Conservation (phyloP, 2,888 invertebrate species). For the Antitype chi region DNA sequence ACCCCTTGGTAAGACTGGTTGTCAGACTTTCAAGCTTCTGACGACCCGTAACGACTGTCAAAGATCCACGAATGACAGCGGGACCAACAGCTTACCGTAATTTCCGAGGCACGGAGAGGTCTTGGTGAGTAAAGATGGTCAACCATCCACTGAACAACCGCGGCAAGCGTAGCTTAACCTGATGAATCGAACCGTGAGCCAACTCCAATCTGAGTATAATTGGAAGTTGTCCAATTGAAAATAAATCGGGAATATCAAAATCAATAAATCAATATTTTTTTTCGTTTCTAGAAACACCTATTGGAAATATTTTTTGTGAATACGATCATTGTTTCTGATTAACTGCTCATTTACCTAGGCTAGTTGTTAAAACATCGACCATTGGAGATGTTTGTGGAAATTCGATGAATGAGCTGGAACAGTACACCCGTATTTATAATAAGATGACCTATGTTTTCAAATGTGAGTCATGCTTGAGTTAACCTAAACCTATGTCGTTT, state of each 20-base stretch:
- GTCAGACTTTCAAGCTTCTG: too few species aligned
- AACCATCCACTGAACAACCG: too few species aligned
- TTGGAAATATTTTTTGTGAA: slow-evolving; percentile 31
- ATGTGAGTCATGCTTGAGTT: slow-evolving; percentile 14
- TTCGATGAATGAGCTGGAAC: slow-evolving; percentile 41
- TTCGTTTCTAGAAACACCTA: slow-evolving; percentile 1
- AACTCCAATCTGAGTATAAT: too few species aligned
- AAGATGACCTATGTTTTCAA: slow-evolving; percentile 39
- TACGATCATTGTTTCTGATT: slow-evolving; percentile 36
- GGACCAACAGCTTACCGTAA: too few species aligned
- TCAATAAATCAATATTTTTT: neutral
- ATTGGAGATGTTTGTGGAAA: slow-evolving; percentile 51
- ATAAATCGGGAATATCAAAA: neutral
- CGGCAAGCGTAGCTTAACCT: too few species aligned
- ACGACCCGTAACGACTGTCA: too few species aligned
- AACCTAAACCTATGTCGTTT: slow-evolving; percentile 14
- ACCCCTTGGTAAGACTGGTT: too few species aligned
- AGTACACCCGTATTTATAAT: slow-evolving; percentile 26
- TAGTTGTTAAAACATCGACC: slow-evolving; percentile 48
- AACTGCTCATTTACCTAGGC: slow-evolving; percentile 32
- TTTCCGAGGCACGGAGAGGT: too few species aligned
- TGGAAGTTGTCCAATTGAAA: neutral
- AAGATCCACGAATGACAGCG: too few species aligned
- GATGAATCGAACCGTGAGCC: too few species aligned
- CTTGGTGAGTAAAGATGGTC: too few species aligned